Conservation (phyloP, 2,113 vertebrate species). For the Myotis brandtii region DNA sequence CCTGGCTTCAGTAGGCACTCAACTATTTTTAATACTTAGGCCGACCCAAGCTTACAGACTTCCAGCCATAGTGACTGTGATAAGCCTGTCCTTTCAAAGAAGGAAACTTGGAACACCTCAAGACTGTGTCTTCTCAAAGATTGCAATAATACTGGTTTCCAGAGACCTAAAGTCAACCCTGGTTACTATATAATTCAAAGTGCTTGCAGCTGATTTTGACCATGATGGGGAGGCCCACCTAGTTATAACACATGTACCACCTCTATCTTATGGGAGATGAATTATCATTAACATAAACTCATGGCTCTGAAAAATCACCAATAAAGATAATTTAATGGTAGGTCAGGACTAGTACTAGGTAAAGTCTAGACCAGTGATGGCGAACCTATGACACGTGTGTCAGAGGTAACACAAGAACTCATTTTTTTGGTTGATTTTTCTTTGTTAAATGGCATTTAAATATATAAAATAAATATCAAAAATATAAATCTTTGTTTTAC, state of each 20-base stretch:
- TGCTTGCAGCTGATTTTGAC: background rate
- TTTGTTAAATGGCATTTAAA: too few species aligned
- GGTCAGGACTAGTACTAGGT: background rate
- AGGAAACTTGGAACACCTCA: slow-evolving; percentile 9
- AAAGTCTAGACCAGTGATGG: background rate
- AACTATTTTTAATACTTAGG: slow-evolving; percentile 21
- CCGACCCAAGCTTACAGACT: slow-evolving; percentile 34
- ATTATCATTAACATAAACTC: background rate
- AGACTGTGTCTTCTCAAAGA: slow-evolving; percentile 26
- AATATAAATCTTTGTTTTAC: too few species aligned
- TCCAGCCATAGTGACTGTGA: background rate
- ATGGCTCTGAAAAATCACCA: background rate
- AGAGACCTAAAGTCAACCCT: background rate
- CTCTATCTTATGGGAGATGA: background rate
- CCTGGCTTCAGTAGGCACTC: background rate
- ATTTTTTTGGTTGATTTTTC: too few species aligned
- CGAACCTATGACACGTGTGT: too few species aligned
- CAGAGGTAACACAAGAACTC: too few species aligned
- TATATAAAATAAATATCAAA: too few species aligned
- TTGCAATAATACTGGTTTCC: background rate
- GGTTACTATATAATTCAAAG: background rate
- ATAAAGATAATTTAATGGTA: background rate
- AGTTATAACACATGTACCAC: background rate
- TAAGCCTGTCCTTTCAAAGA: background rate
- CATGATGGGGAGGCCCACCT: background rate